These are phyloP conservation scores for Cheiracanthium punctorium DNA, from an alignment of 2,888 invertebrate genomes.

Conservation along the genomic window DNA sequence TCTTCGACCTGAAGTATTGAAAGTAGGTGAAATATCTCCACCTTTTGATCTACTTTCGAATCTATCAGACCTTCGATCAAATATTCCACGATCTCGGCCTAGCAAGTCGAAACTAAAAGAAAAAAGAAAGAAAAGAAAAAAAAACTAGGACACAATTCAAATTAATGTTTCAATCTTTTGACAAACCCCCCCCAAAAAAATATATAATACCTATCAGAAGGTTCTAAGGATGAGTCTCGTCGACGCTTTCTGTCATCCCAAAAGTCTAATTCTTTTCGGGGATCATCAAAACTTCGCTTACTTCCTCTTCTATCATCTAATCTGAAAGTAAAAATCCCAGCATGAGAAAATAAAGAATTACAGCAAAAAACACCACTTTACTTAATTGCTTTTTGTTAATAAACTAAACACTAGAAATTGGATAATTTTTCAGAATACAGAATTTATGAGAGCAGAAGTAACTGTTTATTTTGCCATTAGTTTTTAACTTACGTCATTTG, in stretches of 20 bases:
- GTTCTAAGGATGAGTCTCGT: constrained; percentile 33
- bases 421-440: no score
- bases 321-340: constrained; percentile 76
- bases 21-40: constrained; percentile 44
- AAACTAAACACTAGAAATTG: no score
- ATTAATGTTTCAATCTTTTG: no score
- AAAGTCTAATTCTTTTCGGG: constrained; percentile 76
- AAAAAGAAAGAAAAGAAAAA: not conserved
- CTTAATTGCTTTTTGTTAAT: no score
- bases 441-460: no score
- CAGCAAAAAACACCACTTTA: no score
- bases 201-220: constrained; percentile 26
- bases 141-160: no score
- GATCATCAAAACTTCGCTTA: constrained; percentile 78
- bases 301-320: constrained; percentile 79
- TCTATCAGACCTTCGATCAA: constrained; percentile 43
- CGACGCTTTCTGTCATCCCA: constrained; percentile 75
- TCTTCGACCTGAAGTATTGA: constrained; percentile 25
- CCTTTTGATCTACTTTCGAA: constrained; percentile 43
- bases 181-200: not conserved
- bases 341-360: no score
- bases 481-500: constrained; percentile 79
- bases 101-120: constrained; percentile 30
- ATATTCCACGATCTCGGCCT: constrained; percentile 27
- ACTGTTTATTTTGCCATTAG: no score